Evolutionary conservation across 2,797 vertebrate genomes (phyloP), one percentile per base, ranked within the genome.

Genomic region (Sebastes variabilis): DNA sequence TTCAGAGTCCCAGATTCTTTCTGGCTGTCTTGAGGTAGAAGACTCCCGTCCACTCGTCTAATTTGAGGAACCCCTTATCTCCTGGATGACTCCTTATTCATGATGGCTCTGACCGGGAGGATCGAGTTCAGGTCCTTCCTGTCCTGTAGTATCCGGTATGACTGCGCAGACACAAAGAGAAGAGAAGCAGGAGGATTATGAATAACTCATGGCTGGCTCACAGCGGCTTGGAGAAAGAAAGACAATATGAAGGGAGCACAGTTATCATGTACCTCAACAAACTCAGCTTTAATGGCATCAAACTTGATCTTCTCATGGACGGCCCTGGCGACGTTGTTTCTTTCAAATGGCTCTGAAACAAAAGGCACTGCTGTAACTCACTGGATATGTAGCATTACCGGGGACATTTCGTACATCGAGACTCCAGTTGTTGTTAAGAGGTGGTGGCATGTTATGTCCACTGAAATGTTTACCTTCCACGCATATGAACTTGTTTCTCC

Each of bases 401-500:
- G 2, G 2, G 20, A 70, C 24, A 69, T 20, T 74, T 75, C 27
- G 18, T 20, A 14, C 16, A 54, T 1, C 61, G 16, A 68, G 56
- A 42, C 14, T 24, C 4, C 12, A 32, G 20, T 38, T 24, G 42
- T 29, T 64, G 22, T 34, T 42, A 24, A 20, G 18, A 5, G 12
- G 8, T 18, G 22, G n/a, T 25, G 30, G 12, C 14, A 0, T 29
- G 13, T 27, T 9, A 18, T 8, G 12, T 54, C 30, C 25, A 49
- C 9, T 24, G 16, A 75, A 69, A 30, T 76, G 13, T 66, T 91
- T 96, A 99, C 98, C 98, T 97, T 99, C 98, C 70, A 99, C 95
- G 93, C 97, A 99, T 88, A 99, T 97, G 89, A 93, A 99, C 89
- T 98, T 99, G 94, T 96, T 96, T 95, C 93, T 97, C 98, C 98